phyloP scores from a whole-genome alignment of 1,140 invertebrate genomes.

The Brachionus rotundiformis region DNA sequence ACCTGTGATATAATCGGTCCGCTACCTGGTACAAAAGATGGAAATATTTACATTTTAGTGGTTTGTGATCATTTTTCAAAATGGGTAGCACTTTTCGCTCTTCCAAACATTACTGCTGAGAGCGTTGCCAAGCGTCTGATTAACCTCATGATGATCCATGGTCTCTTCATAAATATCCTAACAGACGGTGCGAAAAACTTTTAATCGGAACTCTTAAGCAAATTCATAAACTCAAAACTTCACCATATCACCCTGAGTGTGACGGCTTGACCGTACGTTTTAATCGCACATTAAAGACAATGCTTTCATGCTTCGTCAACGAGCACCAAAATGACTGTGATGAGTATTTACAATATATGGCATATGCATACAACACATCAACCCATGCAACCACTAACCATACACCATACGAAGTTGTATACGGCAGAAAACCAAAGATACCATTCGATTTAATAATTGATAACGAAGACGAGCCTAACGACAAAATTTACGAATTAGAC shows the following conservation, averaged over 20 bases:
- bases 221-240: conserved; percentile 50
- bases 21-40: conserved; percentile 52
- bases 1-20: conserved; percentile 54
- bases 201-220: conserved; percentile 52
- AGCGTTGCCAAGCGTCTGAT: not conserved
- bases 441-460: not conserved
- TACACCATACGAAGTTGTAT: conserved; percentile 2
- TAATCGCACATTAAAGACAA: conserved; percentile 34
- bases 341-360: not conserved
- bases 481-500: not conserved
- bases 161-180: not conserved
- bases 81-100: conserved; percentile 58
- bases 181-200: conserved; percentile 52
- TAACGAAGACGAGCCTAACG: not conserved
- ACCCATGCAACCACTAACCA: conserved; percentile 39
- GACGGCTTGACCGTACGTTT: not conserved
- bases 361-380: not conserved
- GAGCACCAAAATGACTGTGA: conserved; percentile 1
- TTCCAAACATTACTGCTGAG: conserved; percentile 38
- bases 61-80: conserved; percentile 62
- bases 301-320: not conserved
- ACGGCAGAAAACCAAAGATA: not conserved
- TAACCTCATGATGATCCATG: not conserved
- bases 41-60: conserved; percentile 60
- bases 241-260: not conserved